Base-by-base conservation (phyloP, 2,113 vertebrate species). In the Ctenomys sociabilis region DNA sequence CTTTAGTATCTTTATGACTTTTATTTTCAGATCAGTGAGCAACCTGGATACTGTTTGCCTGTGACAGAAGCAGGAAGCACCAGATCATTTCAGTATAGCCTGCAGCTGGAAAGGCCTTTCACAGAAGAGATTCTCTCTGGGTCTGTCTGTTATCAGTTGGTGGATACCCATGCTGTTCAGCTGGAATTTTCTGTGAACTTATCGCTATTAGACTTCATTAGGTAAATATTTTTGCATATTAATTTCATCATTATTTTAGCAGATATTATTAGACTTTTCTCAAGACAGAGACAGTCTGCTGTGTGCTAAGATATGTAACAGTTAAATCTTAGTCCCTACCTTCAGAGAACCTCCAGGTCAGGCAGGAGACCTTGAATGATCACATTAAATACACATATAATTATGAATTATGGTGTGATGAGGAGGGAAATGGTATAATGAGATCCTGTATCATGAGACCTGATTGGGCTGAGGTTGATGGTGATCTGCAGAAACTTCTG, bases 161-260 rank as follows among this genome's bases (percentile, higher is more conserved):
- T 98, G 66, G 87, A 84, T 64, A 98, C 98, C 89, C 97, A 81
- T 19, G 96, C 95, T 94, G 96, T 97, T 92, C 85, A 8, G 21
- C 97, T 98, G 28, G 95, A 98, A 78, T 99, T 99, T 98, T 99
- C 99, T 54, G 32, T 99, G 89, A 98, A 97, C 80, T 98, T 99
- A 57, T 98, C 98, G 45, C 95, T 99, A 30, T 91, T 98, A 87
- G 99, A 99, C 98, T 99, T 99, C 95, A 99, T 99, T 98, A 99
- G 99, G 99, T 99, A 99, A 98, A 45, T 97, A 85, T 66, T 83
- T 95, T 70, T 95, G 22, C 77, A 78, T 88, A 16, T 93, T 78
- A 94, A 93, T 70, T 95, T 85, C 59, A 45, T 92, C 21, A 83
- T 93, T 96, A 66, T 45, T 88, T 96, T 24, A 93, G 61, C 45